These are phyloP conservation scores for Bellardia bayeri DNA, from an alignment of 2,888 invertebrate genomes.

Conservation along the genomic window DNA sequence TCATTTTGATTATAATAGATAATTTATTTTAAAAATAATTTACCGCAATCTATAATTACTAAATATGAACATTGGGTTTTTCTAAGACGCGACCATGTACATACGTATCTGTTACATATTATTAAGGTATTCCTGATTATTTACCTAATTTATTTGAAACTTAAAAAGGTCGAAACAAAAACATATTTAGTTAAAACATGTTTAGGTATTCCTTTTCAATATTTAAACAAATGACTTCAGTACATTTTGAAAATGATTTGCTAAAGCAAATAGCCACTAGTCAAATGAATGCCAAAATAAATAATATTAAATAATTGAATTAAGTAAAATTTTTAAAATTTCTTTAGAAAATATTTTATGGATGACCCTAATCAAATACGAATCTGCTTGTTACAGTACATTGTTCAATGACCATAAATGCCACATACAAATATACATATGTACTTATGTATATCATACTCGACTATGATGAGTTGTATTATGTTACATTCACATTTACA, in stretches of 20 bases:
- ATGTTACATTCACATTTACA: conserved; percentile 45
- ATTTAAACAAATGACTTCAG: too few relatives aligned
- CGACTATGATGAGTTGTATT: not conserved
- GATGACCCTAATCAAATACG: not conserved
- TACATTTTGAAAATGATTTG: too few relatives aligned
- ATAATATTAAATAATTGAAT: too few relatives aligned
- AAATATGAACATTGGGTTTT: not conserved
- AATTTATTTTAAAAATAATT: not conserved
- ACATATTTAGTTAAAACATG: too few relatives aligned
- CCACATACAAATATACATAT: not conserved
- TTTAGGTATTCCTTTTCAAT: not conserved
- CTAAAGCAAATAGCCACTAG: too few relatives aligned
- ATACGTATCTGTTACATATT: not conserved
- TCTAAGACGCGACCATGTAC: not conserved
- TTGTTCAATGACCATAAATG: not conserved
- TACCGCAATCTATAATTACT: conserved; percentile 4
- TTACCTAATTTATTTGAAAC: too few relatives aligned
- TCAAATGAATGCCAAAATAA: too few relatives aligned
- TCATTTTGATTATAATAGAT: not conserved
- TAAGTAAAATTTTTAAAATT: not conserved
- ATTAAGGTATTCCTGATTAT: not conserved
- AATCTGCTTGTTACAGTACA: not conserved
- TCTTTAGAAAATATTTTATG: not conserved
- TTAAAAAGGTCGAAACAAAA: too few relatives aligned
- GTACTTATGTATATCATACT: too few relatives aligned